Evolutionary conservation across 2,888 invertebrate species (phyloP).

Genomic region (Aphidoletes aphidimyza): DNA sequence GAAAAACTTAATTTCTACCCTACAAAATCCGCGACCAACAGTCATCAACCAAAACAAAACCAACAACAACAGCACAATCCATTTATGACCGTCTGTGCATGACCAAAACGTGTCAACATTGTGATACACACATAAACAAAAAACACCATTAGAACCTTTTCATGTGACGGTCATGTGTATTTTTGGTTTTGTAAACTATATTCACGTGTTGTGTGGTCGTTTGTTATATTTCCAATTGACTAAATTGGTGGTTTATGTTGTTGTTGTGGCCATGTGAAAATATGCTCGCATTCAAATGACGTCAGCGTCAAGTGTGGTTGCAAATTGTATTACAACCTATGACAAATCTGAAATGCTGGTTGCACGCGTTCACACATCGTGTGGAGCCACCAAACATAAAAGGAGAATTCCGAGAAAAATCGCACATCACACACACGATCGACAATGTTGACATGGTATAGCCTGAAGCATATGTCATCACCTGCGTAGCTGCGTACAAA

Average conservation of each 20-base stretch:
- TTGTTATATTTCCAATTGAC: not conserved
- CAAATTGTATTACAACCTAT: conserved; percentile 31
- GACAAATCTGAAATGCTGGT: conserved; percentile 14
- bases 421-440: no score
- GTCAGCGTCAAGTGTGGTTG: not conserved
- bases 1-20: not conserved
- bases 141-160: not conserved
- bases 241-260: not conserved
- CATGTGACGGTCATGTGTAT: not conserved
- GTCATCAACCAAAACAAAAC: not conserved
- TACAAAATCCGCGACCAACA: not conserved
- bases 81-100: not conserved
- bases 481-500: no score
- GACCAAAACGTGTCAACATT: not conserved
- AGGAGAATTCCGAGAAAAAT: not conserved
- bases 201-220: conserved; percentile 1
- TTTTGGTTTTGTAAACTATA: not conserved
- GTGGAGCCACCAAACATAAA: not conserved
- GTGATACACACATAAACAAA: not conserved
- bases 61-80: no score
- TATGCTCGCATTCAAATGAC: not conserved
- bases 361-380: not conserved
- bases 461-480: no score
- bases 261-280: not conserved
- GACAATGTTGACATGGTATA: no score